Evolutionary conservation across 1,140 invertebrate species (phyloP).

Genomic region (Callitettix versicolor): DNA sequence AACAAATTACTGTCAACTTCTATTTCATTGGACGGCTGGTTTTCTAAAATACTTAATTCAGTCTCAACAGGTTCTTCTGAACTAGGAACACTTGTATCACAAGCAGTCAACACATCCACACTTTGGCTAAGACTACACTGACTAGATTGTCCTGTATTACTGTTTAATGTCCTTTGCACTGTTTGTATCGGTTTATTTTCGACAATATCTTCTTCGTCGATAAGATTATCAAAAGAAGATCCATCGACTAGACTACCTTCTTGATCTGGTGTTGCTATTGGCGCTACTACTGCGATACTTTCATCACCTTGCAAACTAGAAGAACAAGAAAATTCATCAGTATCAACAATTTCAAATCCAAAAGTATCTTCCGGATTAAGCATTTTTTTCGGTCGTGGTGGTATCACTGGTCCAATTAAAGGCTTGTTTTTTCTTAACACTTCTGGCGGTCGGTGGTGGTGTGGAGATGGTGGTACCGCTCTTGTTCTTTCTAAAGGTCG

Average conservation of each 20-base stretch:
- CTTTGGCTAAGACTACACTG: conserved; percentile 6
- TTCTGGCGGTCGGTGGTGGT: conserved; percentile 21
- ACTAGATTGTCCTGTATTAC: not conserved
- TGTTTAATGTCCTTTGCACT: not conserved
- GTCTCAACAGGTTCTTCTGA: not conserved
- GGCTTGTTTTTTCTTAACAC: conserved; percentile 27
- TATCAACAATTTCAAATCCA: conserved; percentile 66
- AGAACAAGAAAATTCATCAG: conserved; percentile 43
- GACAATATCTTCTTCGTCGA: conserved; percentile 17
- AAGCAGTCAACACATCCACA: not conserved
- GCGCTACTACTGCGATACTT: conserved; percentile 31
- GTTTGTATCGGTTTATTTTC: conserved; percentile 11
- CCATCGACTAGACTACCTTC: conserved; percentile 38
- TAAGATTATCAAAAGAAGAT: conserved; percentile 33
- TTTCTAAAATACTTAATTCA: not conserved
- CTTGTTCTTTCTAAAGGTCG: conserved; percentile 34
- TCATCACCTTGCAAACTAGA: conserved; percentile 21
- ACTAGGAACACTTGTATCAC: conserved; percentile 2
- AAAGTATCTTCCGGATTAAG: conserved; percentile 55
- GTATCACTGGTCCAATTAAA: conserved; percentile 20
- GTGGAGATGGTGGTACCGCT: conserved; percentile 26
- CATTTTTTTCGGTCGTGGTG: conserved; percentile 26
- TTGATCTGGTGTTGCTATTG: conserved; percentile 48
- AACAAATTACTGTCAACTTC: not conserved
- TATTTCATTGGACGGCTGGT: conserved; percentile 5